Evolutionary conservation across 1,140 invertebrate species (phyloP).

Genomic region (Coenobita brevimanus): DNA sequence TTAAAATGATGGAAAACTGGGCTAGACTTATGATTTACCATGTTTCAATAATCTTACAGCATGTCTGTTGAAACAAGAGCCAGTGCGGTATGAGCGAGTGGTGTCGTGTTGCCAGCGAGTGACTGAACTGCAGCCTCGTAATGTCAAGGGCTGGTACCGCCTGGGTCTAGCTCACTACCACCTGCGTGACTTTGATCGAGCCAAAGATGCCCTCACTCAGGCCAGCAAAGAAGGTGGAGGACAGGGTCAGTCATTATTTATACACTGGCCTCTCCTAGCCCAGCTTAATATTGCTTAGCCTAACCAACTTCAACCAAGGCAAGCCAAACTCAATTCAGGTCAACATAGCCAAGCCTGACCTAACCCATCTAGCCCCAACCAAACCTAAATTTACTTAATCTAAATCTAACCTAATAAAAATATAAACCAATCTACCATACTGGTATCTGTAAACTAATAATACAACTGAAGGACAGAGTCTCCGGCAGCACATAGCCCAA

Average conservation of each 20-base stretch:
- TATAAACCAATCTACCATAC: no score
- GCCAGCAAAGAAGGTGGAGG: slow-evolving; percentile 41
- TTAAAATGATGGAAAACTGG: background rate
- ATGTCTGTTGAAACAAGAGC: slow-evolving; percentile 47
- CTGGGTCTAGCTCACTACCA: slow-evolving; percentile 45
- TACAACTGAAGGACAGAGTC: no score
- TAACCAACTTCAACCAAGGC: no score
- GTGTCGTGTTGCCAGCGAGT: slow-evolving; percentile 48
- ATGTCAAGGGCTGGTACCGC: slow-evolving; percentile 58
- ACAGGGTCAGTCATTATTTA: slow-evolving; percentile 27
- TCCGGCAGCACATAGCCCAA: no score
- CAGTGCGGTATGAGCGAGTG: slow-evolving; percentile 49
- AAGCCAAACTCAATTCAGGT: no score
- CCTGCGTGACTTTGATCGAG: slow-evolving; percentile 36
- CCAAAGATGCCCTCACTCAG: slow-evolving; percentile 36
- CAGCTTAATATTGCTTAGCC: no score
- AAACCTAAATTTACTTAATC: no score
- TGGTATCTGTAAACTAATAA: no score
- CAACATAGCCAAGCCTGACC: no score
- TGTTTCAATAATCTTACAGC: slow-evolving; percentile 14
- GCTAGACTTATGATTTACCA: background rate
- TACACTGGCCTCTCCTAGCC: no score
- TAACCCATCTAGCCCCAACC: no score
- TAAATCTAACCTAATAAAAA: no score
- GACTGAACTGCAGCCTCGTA: slow-evolving; percentile 38